Evolutionary conservation across 2,888 invertebrate species (phyloP).

Genomic region (Ischnura elegans): DNA sequence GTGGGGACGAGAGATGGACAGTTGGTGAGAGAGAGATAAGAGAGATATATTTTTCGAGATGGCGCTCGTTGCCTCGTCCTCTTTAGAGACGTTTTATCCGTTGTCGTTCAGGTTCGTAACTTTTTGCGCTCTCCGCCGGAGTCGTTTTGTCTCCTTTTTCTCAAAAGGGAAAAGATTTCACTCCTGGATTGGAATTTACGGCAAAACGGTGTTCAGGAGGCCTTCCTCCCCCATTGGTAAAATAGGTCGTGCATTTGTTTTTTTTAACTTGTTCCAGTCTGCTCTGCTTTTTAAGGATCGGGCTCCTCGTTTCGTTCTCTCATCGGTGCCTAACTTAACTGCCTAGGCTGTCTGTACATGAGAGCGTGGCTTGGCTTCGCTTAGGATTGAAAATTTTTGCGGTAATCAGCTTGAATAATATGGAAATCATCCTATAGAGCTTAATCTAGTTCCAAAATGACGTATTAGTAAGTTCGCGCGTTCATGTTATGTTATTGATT

Average conservation of each 20-base stretch:
- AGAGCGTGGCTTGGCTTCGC: too few relatives aligned
- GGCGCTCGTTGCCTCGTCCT: neutral
- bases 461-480: too few relatives aligned
- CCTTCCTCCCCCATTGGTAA: neutral
- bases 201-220: neutral
- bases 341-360: too few relatives aligned
- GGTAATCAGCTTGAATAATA: too few relatives aligned
- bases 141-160: neutral
- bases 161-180: neutral
- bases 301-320: neutral
- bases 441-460: too few relatives aligned
- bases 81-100: neutral
- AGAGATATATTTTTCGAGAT: neutral
- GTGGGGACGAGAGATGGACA: constrained; percentile 25
- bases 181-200: neutral
- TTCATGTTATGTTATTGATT: too few relatives aligned
- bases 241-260: neutral
- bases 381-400: too few relatives aligned
- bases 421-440: too few relatives aligned
- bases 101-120: neutral
- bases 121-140: neutral
- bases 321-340: neutral
- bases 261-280: neutral
- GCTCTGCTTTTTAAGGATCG: neutral
- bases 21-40: neutral